Base-by-base conservation (phyloP, 2,113 vertebrate species). In the Fukomys damarensis region DNA sequence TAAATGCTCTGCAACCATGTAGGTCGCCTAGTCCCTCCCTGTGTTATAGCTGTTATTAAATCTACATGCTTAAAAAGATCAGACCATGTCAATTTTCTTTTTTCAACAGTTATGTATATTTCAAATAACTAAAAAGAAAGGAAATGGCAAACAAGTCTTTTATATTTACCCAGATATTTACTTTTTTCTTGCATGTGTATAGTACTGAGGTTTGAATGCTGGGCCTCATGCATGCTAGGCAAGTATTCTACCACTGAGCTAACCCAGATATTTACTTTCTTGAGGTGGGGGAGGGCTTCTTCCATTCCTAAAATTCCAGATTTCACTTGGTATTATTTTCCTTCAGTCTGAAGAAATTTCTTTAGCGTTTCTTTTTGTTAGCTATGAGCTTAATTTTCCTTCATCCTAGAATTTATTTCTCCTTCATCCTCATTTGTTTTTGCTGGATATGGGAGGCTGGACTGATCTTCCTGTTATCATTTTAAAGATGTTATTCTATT, bases 381-480 rank as follows among this genome's bases (percentile, higher is more conserved):
- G 24, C 26, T 54, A 43, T 79, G 54, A 77, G 59, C 26, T 76
- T 82, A 58, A 26, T 76, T 81, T 68, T 43, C 22, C 26, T 91
- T 96, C 19, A 70, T 20, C 68, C 46, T 35, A 77, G 59, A 94
- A 41, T 68, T 72, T 79, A 22, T 61, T 93, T 93, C 83, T 77
- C 32, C 59, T 70, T 89, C 61, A 65, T 63, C 43, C 61, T 72
- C 24, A 72, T 66, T 11, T 41, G 86, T 77, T 76, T 82, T 87
- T 68, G 52, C 41, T 83, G 65, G 38, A 38, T 89, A 65, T n/a
- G 68, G 85, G 61, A 86, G 89, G 20, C 13, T 95, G 38, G 22
- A 8, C 68, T n/a, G 17, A 65, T 9, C 13, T 3, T 54, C 61
- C 24, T 84, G 63, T 85, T 16, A 49, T 63, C 13, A 65, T 79